Percentiles rank a stretch among this genome's conserved stretches.
Conservation (phyloP, 2,888 invertebrate species). For the Drosophila mulleri region DNA sequence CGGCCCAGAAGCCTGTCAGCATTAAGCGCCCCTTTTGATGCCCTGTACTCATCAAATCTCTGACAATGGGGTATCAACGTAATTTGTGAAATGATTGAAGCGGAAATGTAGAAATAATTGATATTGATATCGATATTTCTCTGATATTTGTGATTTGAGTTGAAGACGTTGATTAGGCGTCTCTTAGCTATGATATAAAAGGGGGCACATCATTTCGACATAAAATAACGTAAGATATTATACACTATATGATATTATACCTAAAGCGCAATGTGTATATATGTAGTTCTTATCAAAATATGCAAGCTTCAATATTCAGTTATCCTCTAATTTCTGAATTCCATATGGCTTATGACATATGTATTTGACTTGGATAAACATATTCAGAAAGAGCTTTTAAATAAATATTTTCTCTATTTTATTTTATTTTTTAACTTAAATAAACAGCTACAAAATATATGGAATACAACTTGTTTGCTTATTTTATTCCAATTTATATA, state of each 20-base stretch:
- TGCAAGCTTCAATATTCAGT: neutral
- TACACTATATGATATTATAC: neutral
- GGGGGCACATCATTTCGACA: no score
- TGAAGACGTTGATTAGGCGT: neutral
- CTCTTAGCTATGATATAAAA: neutral
- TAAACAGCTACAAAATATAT: no score
- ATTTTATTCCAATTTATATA: no score
- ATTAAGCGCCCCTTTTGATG: slow-evolving; percentile 45
- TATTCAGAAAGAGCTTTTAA: no score
- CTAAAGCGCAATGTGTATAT: no score
- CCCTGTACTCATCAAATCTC: slow-evolving; percentile 2
- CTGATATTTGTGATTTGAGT: neutral
- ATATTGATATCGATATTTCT: slow-evolving; percentile 2
- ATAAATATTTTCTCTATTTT: no score
- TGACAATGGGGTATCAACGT: neutral
- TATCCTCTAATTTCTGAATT: neutral
- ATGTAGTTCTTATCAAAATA: neutral
- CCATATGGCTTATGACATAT: neutral
- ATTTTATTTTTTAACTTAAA: no score
- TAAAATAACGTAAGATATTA: neutral
- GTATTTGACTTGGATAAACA: neutral
- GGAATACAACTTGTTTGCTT: no score
- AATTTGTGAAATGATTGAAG: neutral
- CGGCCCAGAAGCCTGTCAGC: slow-evolving; percentile 53
- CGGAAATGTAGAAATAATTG: neutral